Evolutionary conservation across 2,113 vertebrate species (phyloP).

Genomic region (Cepphus grylle): DNA sequence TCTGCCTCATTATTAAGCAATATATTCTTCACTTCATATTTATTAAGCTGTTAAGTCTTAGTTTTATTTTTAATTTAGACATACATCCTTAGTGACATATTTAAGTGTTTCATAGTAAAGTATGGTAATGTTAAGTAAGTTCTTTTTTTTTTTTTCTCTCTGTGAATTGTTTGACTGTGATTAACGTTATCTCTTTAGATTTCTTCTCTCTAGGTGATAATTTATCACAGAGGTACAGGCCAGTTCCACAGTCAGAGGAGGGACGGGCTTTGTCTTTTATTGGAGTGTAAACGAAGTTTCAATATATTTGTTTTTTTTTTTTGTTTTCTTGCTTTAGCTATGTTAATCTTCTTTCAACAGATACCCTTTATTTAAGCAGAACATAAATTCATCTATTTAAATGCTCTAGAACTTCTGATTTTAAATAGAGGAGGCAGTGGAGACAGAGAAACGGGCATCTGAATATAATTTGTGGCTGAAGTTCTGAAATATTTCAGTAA

Average conservation of each 20-base stretch:
- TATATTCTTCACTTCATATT: constrained; percentile 73
- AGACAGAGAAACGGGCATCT: constrained; percentile 10
- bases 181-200: constrained; percentile 99
- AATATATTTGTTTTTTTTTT: constrained; percentile 71
- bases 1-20: constrained; percentile 74
- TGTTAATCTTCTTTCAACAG: constrained; percentile 35
- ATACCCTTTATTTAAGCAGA: constrained; percentile 27
- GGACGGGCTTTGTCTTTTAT: constrained; percentile 76
- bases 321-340: constrained; percentile 30
- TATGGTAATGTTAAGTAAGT: constrained; percentile 96
- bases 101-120: constrained; percentile 88
- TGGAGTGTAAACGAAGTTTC: constrained; percentile 88
- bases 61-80: constrained; percentile 81
- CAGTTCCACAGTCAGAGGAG: constrained; percentile 81
- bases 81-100: constrained; percentile 82
- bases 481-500: constrained; percentile 31
- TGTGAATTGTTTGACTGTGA: constrained; percentile 97
- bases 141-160: constrained; percentile 80
- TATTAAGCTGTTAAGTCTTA: constrained; percentile 86
- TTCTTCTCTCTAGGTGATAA: constrained; percentile 98
- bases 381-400: background rate
- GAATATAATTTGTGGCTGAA: constrained; percentile 26
- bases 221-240: constrained; percentile 99
- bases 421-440: background rate
- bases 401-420: constrained; percentile 16